phyloP scores from a whole-genome alignment of 2,888 invertebrate genomes.

The Caenorhabditis japonica region DNA sequence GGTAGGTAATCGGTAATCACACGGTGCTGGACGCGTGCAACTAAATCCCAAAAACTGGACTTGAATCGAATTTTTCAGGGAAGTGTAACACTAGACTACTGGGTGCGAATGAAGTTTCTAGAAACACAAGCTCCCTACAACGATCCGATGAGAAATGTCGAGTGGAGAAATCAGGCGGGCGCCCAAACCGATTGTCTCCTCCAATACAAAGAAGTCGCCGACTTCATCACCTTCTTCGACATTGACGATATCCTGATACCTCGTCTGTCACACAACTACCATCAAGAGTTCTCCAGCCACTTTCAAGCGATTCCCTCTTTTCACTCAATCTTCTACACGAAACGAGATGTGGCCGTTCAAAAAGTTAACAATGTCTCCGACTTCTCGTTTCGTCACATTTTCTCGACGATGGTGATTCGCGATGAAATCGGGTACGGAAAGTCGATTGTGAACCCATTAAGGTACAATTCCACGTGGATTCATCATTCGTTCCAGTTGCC shows the following conservation, averaged over 20 bases:
- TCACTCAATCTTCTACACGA: conserved; percentile 41
- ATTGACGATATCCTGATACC: conserved; percentile 63
- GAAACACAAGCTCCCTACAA: conserved; percentile 14
- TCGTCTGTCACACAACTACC: conserved; percentile 43
- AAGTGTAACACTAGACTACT: conserved; percentile 54
- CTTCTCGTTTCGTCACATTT: conserved; percentile 25
- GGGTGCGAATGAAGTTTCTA: conserved; percentile 52
- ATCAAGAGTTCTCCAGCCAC: conserved; percentile 44
- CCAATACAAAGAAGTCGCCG: conserved; percentile 58
- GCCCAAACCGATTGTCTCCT: conserved; percentile 60
- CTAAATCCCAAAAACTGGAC: no score
- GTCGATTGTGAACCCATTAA: conserved; percentile 41
- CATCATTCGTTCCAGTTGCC: conserved; percentile 41
- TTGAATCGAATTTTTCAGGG: conserved; percentile 40
- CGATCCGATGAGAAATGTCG: conserved; percentile 55
- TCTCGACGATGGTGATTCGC: conserved; percentile 26
- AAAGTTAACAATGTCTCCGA: conserved; percentile 13
- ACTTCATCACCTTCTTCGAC: conserved; percentile 60
- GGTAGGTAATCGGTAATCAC: conserved; percentile 13
- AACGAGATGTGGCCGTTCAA: conserved; percentile 30
- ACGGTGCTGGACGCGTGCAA: no score
- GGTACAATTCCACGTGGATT: conserved; percentile 49
- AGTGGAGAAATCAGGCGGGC: conserved; percentile 62
- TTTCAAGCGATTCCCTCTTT: conserved; percentile 22
- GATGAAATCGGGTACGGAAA: conserved; percentile 40